Evolutionary conservation across 2,797 vertebrate genomes (phyloP).

Genomic region (Spheniscus humboldti): DNA sequence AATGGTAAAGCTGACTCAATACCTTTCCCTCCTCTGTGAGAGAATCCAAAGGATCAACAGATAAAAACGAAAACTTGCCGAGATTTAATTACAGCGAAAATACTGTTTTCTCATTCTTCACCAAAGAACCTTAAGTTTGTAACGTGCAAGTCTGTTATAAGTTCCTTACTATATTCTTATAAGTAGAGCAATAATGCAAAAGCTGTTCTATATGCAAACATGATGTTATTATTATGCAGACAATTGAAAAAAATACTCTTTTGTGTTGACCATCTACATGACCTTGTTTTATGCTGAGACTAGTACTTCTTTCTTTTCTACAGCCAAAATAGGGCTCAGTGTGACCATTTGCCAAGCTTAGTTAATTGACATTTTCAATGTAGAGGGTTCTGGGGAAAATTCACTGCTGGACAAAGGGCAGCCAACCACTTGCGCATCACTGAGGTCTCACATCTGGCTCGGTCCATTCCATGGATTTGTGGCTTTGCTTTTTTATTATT

Average conservation of each 20-base stretch:
- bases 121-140: slow-evolving; percentile 88
- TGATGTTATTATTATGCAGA: slow-evolving; percentile 74
- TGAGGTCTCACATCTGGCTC: background rate
- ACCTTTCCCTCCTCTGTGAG: slow-evolving; percentile 90
- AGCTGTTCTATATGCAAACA: slow-evolving; percentile 82
- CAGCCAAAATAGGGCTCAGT: slow-evolving; percentile 60
- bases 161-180: slow-evolving; percentile 78
- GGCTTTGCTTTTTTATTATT: background rate
- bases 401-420: background rate
- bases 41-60: slow-evolving; percentile 85
- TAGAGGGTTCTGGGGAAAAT: slow-evolving; percentile 9
- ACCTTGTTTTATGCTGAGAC: slow-evolving; percentile 64
- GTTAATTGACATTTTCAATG: background rate
- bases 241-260: slow-evolving; percentile 51
- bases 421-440: background rate
- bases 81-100: slow-evolving; percentile 66
- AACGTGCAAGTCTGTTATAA: slow-evolving; percentile 79
- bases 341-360: slow-evolving; percentile 62
- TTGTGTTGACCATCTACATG: slow-evolving; percentile 61
- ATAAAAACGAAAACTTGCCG: slow-evolving; percentile 70
- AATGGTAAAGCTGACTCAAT: slow-evolving; percentile 95
- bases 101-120: slow-evolving; percentile 83
- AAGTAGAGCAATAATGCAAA: slow-evolving; percentile 82
- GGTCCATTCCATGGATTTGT: background rate
- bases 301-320: slow-evolving; percentile 63